Evolutionary conservation across 1,140 invertebrate genomes (phyloP).

Genomic region (Zaprionus ornatus): DNA sequence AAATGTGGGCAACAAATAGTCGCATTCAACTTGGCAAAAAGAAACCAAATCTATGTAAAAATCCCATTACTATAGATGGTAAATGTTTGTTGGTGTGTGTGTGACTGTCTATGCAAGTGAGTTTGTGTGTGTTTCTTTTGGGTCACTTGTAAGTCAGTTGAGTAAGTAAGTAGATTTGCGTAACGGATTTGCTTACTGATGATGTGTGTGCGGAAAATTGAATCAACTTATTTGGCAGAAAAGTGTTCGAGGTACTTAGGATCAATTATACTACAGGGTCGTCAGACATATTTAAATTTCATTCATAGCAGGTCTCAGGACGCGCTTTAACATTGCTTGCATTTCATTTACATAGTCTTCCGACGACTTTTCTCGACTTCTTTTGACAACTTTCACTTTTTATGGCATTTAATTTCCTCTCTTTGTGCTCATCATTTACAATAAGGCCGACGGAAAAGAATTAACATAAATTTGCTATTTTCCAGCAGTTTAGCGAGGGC

Average conservation of each 20-base stretch:
- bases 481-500: slow-evolving; percentile 58
- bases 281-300: slow-evolving; percentile 1
- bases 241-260: slow-evolving; percentile 2
- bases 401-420: slow-evolving; percentile 74
- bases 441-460: slow-evolving; percentile 62
- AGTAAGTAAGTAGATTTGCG: slow-evolving; percentile 74
- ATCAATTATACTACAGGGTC: slow-evolving; percentile 14
- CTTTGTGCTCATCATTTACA: slow-evolving; percentile 66
- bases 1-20: slow-evolving; percentile 32
- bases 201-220: slow-evolving; percentile 27
- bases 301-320: background rate
- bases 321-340: slow-evolving; percentile 4
- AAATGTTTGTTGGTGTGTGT: slow-evolving; percentile 17
- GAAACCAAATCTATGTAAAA: slow-evolving; percentile 47
- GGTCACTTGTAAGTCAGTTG: slow-evolving; percentile 49
- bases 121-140: slow-evolving; percentile 5
- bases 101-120: background rate
- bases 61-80: slow-evolving; percentile 63
- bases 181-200: slow-evolving; percentile 34
- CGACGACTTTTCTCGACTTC: slow-evolving; percentile 12
- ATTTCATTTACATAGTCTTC: slow-evolving; percentile 37
- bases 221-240: slow-evolving; percentile 28
- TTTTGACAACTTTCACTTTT: slow-evolving; percentile 52
- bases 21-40: background rate
- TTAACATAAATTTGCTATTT: slow-evolving; percentile 78